phyloP scores from a whole-genome alignment of 1,140 invertebrate species.

The Drosophila bipectinata region DNA sequence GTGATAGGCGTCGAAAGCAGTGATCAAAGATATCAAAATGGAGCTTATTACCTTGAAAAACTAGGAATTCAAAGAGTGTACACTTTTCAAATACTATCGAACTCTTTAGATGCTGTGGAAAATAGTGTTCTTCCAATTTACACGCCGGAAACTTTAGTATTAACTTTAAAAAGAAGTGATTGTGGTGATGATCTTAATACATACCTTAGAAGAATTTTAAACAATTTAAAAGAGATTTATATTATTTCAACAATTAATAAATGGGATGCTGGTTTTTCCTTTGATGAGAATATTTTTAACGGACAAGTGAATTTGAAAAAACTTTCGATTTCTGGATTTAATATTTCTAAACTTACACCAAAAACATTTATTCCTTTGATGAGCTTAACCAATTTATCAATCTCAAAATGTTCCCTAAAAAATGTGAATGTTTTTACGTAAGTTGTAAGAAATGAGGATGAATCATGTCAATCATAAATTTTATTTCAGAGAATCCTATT shows the following conservation, averaged over 20 bases:
- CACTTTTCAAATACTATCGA: neutral
- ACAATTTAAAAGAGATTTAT: neutral
- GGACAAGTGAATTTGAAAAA: neutral
- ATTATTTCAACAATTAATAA: neutral
- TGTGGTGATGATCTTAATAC: neutral
- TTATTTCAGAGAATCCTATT: neutral
- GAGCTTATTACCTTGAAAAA: neutral
- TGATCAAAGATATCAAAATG: neutral
- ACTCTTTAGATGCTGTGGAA: neutral
- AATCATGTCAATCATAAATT: neutral
- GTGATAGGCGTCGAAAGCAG: neutral
- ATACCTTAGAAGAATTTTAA: neutral
- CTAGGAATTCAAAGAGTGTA: neutral
- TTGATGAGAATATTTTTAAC: conserved; percentile 1
- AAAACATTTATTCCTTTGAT: neutral
- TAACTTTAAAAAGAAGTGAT: neutral
- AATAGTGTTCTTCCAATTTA: neutral
- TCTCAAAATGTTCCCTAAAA: neutral
- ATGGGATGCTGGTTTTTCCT: neutral
- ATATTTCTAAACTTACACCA: neutral
- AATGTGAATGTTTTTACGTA: conserved; percentile 6
- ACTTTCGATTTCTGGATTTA: conserved; percentile 6
- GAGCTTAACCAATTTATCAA: neutral
- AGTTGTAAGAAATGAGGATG: neutral
- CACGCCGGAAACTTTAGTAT: neutral